Conservation (phyloP, 1,140 invertebrate genomes). For the Chironomus tepperi region DNA sequence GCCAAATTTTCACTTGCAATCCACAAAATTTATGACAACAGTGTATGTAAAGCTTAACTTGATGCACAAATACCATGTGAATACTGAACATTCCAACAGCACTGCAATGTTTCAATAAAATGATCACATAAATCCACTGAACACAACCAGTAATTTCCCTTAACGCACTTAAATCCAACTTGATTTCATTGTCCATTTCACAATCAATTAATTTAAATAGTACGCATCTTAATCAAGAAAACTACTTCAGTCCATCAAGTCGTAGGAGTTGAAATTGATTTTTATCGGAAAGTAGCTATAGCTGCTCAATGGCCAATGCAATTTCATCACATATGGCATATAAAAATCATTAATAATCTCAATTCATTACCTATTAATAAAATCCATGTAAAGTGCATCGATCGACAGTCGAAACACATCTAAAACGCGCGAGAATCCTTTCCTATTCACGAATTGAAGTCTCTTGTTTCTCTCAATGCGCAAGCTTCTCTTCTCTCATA, state of each 20-base stretch:
- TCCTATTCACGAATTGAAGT: not conserved
- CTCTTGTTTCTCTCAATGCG: not conserved
- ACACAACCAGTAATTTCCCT: too few relatives aligned
- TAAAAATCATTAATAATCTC: not conserved
- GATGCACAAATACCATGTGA: too few relatives aligned
- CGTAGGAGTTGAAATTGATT: not conserved
- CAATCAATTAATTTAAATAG: not conserved
- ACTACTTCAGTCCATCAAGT: not conserved
- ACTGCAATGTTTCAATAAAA: too few relatives aligned
- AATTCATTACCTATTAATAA: not conserved
- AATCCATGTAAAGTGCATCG: not conserved
- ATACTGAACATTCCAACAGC: too few relatives aligned
- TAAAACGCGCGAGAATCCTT: not conserved
- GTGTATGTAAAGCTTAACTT: too few relatives aligned
- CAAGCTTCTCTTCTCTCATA: not conserved
- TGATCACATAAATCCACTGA: too few relatives aligned
- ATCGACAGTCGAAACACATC: not conserved
- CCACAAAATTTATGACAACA: too few relatives aligned
- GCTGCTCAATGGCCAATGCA: not conserved
- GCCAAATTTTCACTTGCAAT: too few relatives aligned
- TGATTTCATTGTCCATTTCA: too few relatives aligned
- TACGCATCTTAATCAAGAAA: not conserved
- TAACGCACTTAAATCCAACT: too few relatives aligned
- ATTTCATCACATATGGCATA: not conserved
- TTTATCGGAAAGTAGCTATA: too few relatives aligned